Percentiles rank a stretch among this genome's conserved stretches.
Conservation (phyloP, 2,888 invertebrate species). For the Heliconius ismenius region DNA sequence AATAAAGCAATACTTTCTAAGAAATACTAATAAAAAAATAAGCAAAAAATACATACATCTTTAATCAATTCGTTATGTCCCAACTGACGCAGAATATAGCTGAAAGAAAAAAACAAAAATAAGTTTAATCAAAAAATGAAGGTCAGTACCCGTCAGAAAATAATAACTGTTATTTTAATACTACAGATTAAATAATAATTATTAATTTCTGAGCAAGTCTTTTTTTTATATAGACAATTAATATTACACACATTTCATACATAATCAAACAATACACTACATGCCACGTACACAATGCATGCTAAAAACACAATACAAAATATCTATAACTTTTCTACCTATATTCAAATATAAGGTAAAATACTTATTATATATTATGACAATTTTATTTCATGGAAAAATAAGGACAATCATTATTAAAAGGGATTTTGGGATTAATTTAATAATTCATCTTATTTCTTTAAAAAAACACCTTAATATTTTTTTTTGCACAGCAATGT, state of each 20-base stretch:
- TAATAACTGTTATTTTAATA: slow-evolving; percentile 23
- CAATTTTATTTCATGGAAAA: background rate
- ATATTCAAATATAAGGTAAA: background rate
- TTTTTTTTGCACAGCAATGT: too few relatives aligned
- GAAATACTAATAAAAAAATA: background rate
- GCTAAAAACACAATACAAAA: slow-evolving; percentile 16
- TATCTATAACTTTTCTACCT: background rate
- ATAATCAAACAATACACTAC: slow-evolving; percentile 11
- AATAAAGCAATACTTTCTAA: slow-evolving; percentile 54
- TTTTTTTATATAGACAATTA: slow-evolving; percentile 5
- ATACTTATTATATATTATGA: background rate
- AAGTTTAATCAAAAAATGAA: slow-evolving; percentile 43
- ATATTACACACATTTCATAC: background rate
- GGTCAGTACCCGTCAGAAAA: slow-evolving; percentile 45
- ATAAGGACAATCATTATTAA: background rate
- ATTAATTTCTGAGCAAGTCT: slow-evolving; percentile 23
- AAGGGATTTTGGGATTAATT: background rate
- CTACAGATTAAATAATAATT: background rate
- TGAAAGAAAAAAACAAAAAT: slow-evolving; percentile 66
- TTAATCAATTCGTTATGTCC: slow-evolving; percentile 84
- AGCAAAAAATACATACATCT: slow-evolving; percentile 83
- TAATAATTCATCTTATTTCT: background rate
- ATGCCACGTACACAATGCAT: slow-evolving; percentile 22
- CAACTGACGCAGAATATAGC: slow-evolving; percentile 88
- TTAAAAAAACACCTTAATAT: background rate